Conservation (phyloP, 2,797 vertebrate genomes). For the Anomalospiza imberbis region DNA sequence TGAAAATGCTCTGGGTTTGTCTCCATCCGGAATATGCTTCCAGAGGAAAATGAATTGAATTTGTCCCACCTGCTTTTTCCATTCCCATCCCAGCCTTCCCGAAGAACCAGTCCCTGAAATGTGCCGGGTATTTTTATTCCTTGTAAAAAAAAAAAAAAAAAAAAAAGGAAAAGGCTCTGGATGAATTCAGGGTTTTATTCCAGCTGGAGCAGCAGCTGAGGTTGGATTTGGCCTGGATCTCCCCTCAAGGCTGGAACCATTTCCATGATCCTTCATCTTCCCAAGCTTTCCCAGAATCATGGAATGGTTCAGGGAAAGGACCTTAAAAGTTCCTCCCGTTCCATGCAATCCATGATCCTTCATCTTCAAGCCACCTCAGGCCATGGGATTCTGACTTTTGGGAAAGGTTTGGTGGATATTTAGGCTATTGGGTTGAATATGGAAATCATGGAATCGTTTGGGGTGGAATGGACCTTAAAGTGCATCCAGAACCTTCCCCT, state of each 20-base stretch:
- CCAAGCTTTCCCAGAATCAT: not conserved
- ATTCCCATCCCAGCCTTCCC: not conserved
- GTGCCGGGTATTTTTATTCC: not conserved
- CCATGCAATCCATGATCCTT: not conserved
- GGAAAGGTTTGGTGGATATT: not conserved
- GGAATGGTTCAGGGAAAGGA: not conserved
- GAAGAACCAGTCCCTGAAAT: not conserved
- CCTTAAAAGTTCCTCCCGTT: not conserved
- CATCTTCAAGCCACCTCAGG: not conserved
- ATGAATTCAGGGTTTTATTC: not conserved
- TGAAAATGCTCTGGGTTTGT: not conserved
- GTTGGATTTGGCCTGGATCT: not conserved
- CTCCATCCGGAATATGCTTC: not conserved
- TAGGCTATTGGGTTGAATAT: not conserved
- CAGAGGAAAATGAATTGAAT: not conserved
- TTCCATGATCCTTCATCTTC: not conserved
- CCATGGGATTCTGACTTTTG: not conserved
- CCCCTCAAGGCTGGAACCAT: fast-evolving
- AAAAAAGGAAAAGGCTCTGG: not conserved
- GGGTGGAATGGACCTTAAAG: not conserved
- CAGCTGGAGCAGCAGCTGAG: not conserved
- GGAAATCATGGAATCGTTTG: not conserved
- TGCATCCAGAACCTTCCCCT: not conserved
- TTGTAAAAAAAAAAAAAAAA: not conserved
- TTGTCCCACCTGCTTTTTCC: not conserved